Conservation (phyloP, 2,797 vertebrate species). For the Hyperoplus lanceolatus region DNA sequence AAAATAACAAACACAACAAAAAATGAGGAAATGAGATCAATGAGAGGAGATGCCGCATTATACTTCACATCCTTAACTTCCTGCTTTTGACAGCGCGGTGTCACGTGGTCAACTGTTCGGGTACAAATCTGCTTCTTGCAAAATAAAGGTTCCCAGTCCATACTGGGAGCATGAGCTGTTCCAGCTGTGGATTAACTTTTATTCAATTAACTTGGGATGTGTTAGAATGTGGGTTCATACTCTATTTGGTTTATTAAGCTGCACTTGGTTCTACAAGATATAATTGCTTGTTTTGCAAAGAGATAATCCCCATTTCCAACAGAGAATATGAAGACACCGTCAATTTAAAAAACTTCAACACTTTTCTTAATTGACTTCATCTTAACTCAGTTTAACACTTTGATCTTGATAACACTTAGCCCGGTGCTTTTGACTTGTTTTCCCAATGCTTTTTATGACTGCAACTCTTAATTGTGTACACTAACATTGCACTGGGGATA, state of each 20-base stretch:
- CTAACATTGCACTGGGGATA: neutral
- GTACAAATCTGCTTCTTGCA: conserved; percentile 4
- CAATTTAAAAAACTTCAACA: neutral
- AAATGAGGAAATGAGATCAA: conserved; percentile 67
- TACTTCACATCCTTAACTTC: conserved; percentile 79
- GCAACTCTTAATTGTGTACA: no score
- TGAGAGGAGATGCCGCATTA: conserved; percentile 67
- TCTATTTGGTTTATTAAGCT: neutral
- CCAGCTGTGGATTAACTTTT: neutral
- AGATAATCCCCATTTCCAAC: neutral
- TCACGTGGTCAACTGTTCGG: conserved; percentile 62
- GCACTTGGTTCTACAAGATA: neutral
- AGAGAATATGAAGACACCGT: neutral
- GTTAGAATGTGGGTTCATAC: neutral
- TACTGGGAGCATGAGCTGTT: neutral
- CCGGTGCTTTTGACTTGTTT: no score
- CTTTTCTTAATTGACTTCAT: neutral
- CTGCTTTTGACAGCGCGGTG: conserved; percentile 83
- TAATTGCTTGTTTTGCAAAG: neutral
- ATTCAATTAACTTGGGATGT: neutral
- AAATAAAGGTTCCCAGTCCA: conserved; percentile 58
- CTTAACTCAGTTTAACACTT: neutral
- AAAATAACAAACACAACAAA: conserved; percentile 40
- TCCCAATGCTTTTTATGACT: no score
- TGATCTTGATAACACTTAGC: neutral